Evolutionary conservation across 2,797 vertebrate genomes (phyloP), one percentile per base, ranked within the genome.

Genomic region (Manis pentadactyla): DNA sequence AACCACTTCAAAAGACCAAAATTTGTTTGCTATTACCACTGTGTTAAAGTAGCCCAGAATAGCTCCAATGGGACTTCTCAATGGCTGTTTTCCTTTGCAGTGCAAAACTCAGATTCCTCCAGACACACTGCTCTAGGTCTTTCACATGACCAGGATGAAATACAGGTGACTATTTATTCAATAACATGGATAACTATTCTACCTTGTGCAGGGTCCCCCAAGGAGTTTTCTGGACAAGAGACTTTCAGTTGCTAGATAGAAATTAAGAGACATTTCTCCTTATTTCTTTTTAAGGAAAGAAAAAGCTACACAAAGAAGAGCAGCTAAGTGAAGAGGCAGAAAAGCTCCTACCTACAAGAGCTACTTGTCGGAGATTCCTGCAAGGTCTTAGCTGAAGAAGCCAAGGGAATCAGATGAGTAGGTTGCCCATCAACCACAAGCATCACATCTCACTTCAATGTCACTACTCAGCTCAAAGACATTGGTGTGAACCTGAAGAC

Each of bases 1-100:
- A 96, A 75, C 14, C 86, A 83, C 73, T 95, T 96, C 74, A 97
- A 96, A 97, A 89, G 37, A 90, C 61, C 66, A 69, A 64, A 87
- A 90, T 82, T 34, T 85, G 57, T 78, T 68, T 86, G n/a, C 39
- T 82, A 77, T 51, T 71, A 79, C 25, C 34, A 63, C 64, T 75
- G 84, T 5, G 21, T 77, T 93, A 74, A 94, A 90, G 66, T 61
- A 87, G 39, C 46, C 84, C 37, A 34, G 57, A 95, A 89, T 4
- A 87, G 69, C 19, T 42, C 78, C 39, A 19, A 5, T 31, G 39
- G 75, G 92, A 94, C 77, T 82, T 94, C 19, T 93, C 31, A 90
- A 77, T 61, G 73, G 49, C 55, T 89, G 42, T 81, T 94, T 89
- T 93, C 94, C 82, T 94, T 73, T 91, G 64, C 13, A 75, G 19